Evolutionary conservation across 2,888 invertebrate genomes (phyloP).

Genomic region (Drosophila sordidula): DNA sequence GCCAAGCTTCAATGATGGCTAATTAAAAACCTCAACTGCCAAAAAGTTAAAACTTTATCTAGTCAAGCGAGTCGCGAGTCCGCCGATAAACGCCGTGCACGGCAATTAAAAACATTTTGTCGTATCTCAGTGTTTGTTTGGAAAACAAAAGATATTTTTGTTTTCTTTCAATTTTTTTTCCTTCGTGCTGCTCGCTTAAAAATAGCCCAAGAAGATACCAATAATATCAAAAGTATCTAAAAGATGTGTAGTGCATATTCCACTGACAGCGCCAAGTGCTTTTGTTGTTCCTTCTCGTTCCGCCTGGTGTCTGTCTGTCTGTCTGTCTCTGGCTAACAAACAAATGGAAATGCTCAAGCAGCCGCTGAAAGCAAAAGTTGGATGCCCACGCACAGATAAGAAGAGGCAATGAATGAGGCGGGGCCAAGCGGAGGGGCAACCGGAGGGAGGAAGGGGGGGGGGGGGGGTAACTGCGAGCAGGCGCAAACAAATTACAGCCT

Average conservation of each 20-base stretch:
- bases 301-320: neutral
- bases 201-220: slow-evolving; percentile 64
- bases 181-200: slow-evolving; percentile 42
- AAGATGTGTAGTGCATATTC: slow-evolving; percentile 61
- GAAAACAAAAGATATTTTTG: slow-evolving; percentile 67
- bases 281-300: slow-evolving; percentile 38
- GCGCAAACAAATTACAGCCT: slow-evolving; percentile 70
- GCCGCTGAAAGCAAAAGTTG: slow-evolving; percentile 73
- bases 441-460: slow-evolving; percentile 13
- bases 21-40: slow-evolving; percentile 73
- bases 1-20: slow-evolving; percentile 51
- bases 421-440: neutral
- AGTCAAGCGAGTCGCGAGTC: slow-evolving; percentile 22
- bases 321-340: slow-evolving; percentile 22
- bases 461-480: slow-evolving; percentile 1
- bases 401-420: slow-evolving; percentile 33
- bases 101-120: slow-evolving; percentile 73
- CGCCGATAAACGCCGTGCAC: slow-evolving; percentile 45
- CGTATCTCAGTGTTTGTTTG: slow-evolving; percentile 65
- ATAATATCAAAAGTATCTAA: slow-evolving; percentile 68
- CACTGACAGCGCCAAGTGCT: slow-evolving; percentile 69
- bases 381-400: slow-evolving; percentile 65
- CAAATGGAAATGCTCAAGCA: slow-evolving; percentile 71
- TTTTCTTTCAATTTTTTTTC: slow-evolving; percentile 33
- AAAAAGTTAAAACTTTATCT: slow-evolving; percentile 55